Evolutionary conservation across 2,888 invertebrate species (phyloP), one percentile per base, ranked within the genome.

Genomic region (Conus canariensis): DNA sequence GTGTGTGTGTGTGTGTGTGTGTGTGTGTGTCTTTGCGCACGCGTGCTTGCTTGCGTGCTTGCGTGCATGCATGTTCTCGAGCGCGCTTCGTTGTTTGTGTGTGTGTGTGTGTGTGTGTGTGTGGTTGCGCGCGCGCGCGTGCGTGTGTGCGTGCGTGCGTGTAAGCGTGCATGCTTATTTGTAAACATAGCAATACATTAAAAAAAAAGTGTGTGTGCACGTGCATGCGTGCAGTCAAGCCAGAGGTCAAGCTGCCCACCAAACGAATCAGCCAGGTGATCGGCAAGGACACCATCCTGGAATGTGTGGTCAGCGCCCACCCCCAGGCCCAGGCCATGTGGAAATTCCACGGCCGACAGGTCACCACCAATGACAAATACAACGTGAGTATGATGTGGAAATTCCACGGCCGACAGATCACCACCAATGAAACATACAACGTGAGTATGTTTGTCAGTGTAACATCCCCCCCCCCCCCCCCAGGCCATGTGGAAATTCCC

Each of bases 261-360:
- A 91, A 90, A 22, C 91, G 94, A n/a, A 93, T 95, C 56, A 93
- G 95, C 19, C 95, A 95, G 90, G 67, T 83, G n/a, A 5, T 93
- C 45, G 94, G 94, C 67, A 93, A 93, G 90, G 95, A 95, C 89
- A 95, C 95, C 22, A 94, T 95, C 58, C 92, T 95, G 74, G 94
- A 95, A 89, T 95, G 95, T 90, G 90, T 92, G 88, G 95, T 95
- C 19, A 92, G 94, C 0, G 95, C 95, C 12, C 94, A 93, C 82
- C 95, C 95, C 0, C 94, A 94, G 86, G 94, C 92, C 0, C 90
- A 91, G 30, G 94, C 93, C 87, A 91, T 92, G 80, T 95, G 95
- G 95, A 93, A 91, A 74, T 93, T 92, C 83, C 92, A 93, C 25
- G 93, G 94, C 2, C 90, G 90, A 12, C 92, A 91, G 60, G 89